phyloP scores from a whole-genome alignment of 2,113 vertebrate species.

The Myocastor coypus region DNA sequence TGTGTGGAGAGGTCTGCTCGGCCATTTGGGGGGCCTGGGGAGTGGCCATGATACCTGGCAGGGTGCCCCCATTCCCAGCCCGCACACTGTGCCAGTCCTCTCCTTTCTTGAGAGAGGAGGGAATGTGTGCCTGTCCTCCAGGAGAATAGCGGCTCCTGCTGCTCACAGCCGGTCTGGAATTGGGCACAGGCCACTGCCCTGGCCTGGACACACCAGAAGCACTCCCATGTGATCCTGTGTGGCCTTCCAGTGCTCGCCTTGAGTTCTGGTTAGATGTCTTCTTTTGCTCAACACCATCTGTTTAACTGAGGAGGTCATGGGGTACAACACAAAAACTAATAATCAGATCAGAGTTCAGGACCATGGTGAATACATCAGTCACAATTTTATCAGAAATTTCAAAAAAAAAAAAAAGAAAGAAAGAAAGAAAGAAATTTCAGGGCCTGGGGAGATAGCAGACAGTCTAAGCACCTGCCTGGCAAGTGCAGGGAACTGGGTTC shows the following conservation, averaged over 20 bases:
- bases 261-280: not conserved
- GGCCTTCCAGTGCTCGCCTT: not conserved
- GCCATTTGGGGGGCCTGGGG: no score
- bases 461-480: no score
- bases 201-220: not conserved
- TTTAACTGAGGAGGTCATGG: not conserved
- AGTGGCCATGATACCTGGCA: not conserved
- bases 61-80: not conserved
- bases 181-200: not conserved
- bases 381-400: constrained; percentile 61
- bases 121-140: not conserved
- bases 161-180: not conserved
- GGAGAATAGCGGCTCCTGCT: not conserved
- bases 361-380: not conserved
- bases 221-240: not conserved
- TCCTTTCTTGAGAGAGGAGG: not conserved
- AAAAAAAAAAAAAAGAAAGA: no score
- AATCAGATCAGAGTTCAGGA: not conserved
- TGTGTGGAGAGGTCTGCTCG: constrained; percentile 58
- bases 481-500: no score
- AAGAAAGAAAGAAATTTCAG: constrained; percentile 42
- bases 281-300: not conserved
- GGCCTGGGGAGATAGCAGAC: no score
- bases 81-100: no score
- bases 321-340: not conserved